Evolutionary conservation across 2,797 vertebrate genomes (phyloP), one percentile per base, ranked within the genome.

Genomic region (Silurus lanzhouensis): DNA sequence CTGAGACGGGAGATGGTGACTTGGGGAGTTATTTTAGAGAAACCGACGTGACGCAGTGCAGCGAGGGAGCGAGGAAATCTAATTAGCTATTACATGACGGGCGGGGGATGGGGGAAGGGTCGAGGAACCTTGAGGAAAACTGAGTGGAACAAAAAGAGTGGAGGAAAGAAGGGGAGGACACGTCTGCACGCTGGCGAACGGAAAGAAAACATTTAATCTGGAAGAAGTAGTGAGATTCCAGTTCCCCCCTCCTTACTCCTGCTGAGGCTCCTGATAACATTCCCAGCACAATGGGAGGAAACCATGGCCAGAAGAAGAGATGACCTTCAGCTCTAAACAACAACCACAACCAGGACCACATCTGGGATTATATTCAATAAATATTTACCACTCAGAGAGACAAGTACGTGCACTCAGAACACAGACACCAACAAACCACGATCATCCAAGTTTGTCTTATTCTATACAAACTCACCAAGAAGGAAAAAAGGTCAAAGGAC

Each of bases 1-100:
- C 38, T 5, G 38, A 38, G 85, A 55, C 71, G 85, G 88, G 83
- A 82, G 68, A 31, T 87, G 87, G 85, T 89, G 89, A 90, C 89
- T 90, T 88, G 90, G 89, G 86, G 85, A 83, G 84, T 74, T 87
- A 84, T 83, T 83, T 86, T 88, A 78, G 82, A 66, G 48, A 83
- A 85, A 87, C 25, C 55, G 85, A 81, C 15, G 31, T 81, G 61
- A 83, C 70, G 77, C 80, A 76, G 27, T 80, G 55, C 85, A 83
- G 78, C 67, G 22, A 82, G 25, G 83, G 64, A 84, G 48, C 48
- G 38, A 74, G 78, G 60, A 61, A 84, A 87, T 75, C 70, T 85
- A 88, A 88, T 87, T 87, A 81, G 63, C 38, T 68, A 52, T 60
- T 60, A 71, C 19, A 10, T 22, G 31, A 48, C 13, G 31, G 27